Evolutionary conservation across 1,140 invertebrate genomes (phyloP).

Genomic region (Camponotus vicinus): DNA sequence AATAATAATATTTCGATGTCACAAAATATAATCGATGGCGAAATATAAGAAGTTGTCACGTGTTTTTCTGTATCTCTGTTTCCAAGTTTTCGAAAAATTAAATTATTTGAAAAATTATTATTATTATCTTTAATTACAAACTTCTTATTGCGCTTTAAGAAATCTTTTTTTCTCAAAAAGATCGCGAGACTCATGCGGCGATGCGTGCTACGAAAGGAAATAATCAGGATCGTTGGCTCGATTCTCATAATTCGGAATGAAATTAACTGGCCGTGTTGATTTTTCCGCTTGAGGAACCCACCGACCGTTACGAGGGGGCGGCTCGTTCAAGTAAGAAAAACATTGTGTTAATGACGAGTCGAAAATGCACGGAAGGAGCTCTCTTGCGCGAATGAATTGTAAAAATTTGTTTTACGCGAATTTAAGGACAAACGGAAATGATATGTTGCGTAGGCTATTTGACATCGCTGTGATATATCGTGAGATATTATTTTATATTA

Average conservation of each 20-base stretch:
- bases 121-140: slow-evolving; percentile 7
- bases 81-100: not conserved
- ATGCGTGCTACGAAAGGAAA: slow-evolving; percentile 58
- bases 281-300: slow-evolving; percentile 73
- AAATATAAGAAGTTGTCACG: not conserved
- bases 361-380: slow-evolving; percentile 51
- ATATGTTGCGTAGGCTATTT: not conserved
- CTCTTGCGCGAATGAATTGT: slow-evolving; percentile 11
- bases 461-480: not conserved
- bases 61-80: not conserved
- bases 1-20: not conserved
- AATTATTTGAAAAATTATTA: not conserved
- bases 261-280: slow-evolving; percentile 78
- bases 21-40: not conserved
- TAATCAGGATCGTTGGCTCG: slow-evolving; percentile 71
- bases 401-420: slow-evolving; percentile 59
- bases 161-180: slow-evolving; percentile 37
- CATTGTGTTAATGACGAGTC: slow-evolving; percentile 49
- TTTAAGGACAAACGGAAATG: slow-evolving; percentile 15
- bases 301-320: slow-evolving; percentile 51
- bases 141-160: not conserved
- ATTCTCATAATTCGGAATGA: slow-evolving; percentile 80
- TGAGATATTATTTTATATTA: not conserved
- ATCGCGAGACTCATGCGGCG: slow-evolving; percentile 19
- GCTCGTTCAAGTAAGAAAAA: slow-evolving; percentile 74